Evolutionary conservation across 2,797 vertebrate genomes (phyloP).

Genomic region (Xenops minutus): DNA sequence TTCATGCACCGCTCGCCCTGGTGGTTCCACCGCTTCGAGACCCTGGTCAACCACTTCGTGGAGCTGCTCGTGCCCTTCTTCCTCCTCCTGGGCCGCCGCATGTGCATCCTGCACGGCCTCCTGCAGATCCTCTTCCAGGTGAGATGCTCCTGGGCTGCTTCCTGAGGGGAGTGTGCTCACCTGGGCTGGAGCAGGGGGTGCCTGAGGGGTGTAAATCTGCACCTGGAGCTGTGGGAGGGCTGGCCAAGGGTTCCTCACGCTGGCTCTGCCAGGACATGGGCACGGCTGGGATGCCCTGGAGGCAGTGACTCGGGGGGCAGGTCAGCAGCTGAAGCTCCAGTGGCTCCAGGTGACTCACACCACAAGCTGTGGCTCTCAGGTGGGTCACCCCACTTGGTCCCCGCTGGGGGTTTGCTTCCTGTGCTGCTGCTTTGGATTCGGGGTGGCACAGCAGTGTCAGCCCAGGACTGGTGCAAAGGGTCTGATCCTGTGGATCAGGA

Average conservation of each 20-base stretch:
- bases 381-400: background rate
- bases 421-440: background rate
- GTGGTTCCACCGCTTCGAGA: constrained; percentile 91
- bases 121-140: constrained; percentile 95
- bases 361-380: no score
- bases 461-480: background rate
- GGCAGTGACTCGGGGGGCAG: background rate
- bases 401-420: background rate
- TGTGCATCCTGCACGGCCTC: constrained; percentile 81
- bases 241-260: background rate
- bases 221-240: background rate
- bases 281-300: accelerated
- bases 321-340: background rate
- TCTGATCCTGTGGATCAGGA: background rate
- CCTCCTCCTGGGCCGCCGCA: constrained; percentile 84
- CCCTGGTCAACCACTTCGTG: constrained; percentile 86
- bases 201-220: background rate
- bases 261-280: background rate
- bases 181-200: background rate
- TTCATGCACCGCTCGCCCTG: constrained; percentile 88
- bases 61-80: constrained; percentile 91
- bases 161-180: accelerated
- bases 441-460: background rate
- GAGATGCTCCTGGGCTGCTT: background rate
- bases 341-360: background rate